Percentiles rank a stretch among this genome's conserved stretches.
Evolutionary conservation across 2,888 invertebrate species (phyloP).

Genomic region (Apamea monoglypha): DNA sequence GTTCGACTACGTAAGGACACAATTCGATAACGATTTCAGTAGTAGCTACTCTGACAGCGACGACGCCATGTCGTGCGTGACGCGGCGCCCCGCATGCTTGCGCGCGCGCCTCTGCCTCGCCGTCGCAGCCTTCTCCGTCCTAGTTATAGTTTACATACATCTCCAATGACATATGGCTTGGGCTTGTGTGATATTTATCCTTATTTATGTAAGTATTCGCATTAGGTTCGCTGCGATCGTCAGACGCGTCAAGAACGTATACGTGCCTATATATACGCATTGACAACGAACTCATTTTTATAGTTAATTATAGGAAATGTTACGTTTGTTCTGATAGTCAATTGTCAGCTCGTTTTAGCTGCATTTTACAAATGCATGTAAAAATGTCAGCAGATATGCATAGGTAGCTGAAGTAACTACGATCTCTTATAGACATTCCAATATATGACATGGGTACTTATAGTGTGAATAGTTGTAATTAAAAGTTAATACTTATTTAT

Average conservation of each 20-base stretch:
- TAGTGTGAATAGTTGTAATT: constrained; percentile 69
- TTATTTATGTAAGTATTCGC: constrained; percentile 85
- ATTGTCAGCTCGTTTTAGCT: constrained; percentile 59
- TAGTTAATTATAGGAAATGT: constrained; percentile 64
- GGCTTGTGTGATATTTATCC: constrained; percentile 86
- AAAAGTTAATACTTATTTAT: constrained; percentile 65
- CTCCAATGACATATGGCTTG: constrained; percentile 87
- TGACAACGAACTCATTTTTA: constrained; percentile 66
- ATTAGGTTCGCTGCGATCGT: constrained; percentile 84
- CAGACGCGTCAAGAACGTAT: constrained; percentile 70
- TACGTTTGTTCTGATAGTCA: constrained; percentile 65
- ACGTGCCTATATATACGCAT: constrained; percentile 54
- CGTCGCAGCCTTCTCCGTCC: constrained; percentile 87
- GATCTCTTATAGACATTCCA: constrained; percentile 74
- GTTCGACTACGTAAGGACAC: constrained; percentile 88
- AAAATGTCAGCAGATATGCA: constrained; percentile 57
- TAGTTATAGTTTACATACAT: constrained; percentile 88
- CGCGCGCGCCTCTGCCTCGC: constrained; percentile 86
- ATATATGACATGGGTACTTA: constrained; percentile 65
- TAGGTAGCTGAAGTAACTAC: constrained; percentile 54
- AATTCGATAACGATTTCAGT: constrained; percentile 86
- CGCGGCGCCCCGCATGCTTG: constrained; percentile 81
- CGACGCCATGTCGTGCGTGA: constrained; percentile 72
- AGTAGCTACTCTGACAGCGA: constrained; percentile 77
- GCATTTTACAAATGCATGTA: constrained; percentile 64